phyloP scores from a whole-genome alignment of 2,113 vertebrate genomes.

The Erinaceus europaeus region DNA sequence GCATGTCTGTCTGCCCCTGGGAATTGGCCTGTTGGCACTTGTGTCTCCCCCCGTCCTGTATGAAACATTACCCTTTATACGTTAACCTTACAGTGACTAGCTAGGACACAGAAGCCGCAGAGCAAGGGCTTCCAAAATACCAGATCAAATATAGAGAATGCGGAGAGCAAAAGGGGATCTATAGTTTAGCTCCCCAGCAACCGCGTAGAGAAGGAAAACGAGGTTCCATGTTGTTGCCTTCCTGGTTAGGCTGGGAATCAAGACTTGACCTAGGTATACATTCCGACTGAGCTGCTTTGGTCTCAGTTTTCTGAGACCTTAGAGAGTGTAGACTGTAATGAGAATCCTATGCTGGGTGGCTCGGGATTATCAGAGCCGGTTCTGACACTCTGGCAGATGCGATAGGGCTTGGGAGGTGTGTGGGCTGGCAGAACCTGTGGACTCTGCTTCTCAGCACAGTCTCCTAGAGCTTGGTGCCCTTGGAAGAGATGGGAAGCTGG shows the following conservation, averaged over 20 bases:
- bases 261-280: too few species aligned
- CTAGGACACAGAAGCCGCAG: neutral
- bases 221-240: neutral
- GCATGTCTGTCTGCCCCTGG: constrained; percentile 20
- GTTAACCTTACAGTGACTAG: neutral
- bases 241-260: neutral
- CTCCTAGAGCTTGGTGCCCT: neutral
- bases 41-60: too few species aligned
- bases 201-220: neutral
- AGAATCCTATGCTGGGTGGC: too few species aligned
- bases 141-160: neutral
- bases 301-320: too few species aligned
- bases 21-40: neutral
- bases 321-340: too few species aligned
- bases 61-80: neutral
- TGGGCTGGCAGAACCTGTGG: too few species aligned
- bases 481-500: neutral
- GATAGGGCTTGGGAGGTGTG: too few species aligned
- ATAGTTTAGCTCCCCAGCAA: constrained; percentile 32
- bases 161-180: neutral
- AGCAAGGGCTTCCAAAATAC: neutral
- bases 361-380: neutral
- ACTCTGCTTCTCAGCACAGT: neutral
- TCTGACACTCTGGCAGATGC: neutral
- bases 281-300: too few species aligned